Evolutionary conservation across 2,888 invertebrate species (phyloP).

Genomic region (Selenia dentaria): DNA sequence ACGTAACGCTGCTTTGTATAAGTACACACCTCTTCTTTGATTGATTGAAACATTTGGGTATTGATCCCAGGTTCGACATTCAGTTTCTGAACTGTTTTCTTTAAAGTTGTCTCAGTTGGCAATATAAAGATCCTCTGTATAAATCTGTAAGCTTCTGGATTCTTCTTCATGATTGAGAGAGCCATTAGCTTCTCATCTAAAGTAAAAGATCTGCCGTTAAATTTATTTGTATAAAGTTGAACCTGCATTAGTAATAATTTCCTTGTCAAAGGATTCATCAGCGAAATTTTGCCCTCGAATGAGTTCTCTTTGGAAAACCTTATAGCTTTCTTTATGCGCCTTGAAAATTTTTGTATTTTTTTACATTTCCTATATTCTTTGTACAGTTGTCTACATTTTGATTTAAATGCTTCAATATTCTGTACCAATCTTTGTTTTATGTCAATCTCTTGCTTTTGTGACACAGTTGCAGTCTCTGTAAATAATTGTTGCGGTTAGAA

Average conservation of each 20-base stretch:
- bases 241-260: conserved; percentile 12
- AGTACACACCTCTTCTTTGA: conserved; percentile 27
- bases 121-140: conserved; percentile 32
- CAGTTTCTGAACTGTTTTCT: conserved; percentile 2
- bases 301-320: too few species aligned
- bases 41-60: conserved; percentile 20
- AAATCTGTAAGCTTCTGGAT: conserved; percentile 18
- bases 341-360: conserved; percentile 1
- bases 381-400: background rate
- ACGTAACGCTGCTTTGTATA: too few species aligned
- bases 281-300: too few species aligned
- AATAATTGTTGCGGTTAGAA: too few species aligned
- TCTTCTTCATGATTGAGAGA: conserved; percentile 16
- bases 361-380: conserved; percentile 1
- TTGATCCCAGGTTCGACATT: conserved; percentile 16
- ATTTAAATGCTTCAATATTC: background rate
- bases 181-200: conserved; percentile 16
- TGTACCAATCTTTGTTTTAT: background rate
- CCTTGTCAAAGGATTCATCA: conserved; percentile 9
- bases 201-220: conserved; percentile 7
- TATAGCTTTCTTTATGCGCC: too few species aligned
- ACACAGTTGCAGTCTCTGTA: background rate
- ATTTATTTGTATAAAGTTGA: conserved; percentile 4
- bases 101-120: conserved; percentile 23
- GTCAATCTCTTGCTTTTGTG: background rate